Evolutionary conservation across 2,888 invertebrate species (phyloP), one percentile per base, ranked within the genome.

Genomic region (Phengaris alcon): DNA sequence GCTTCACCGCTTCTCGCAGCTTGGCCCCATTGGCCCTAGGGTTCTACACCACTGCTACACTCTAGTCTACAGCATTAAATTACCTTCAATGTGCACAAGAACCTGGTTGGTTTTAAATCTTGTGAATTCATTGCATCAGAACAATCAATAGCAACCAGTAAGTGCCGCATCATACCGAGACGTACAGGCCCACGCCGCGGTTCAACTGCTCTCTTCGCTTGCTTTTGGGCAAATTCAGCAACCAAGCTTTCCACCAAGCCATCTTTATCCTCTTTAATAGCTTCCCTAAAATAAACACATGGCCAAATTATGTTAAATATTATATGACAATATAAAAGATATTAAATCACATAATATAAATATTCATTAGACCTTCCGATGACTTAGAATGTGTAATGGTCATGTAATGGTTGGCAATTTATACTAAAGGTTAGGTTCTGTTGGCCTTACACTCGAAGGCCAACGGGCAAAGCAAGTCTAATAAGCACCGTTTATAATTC

Each of bases 81-180:
- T 87, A 98, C 98, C 95, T 98, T 99, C 3, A 97, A 86, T 6
- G 97, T 96, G 83, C 98, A 98, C 5, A 97, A 85, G 79, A 98
- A 95, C 79, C 99, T 93, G 5, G 97, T 98, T 0, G 99, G 99
- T 89, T 98, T 99, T 73, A 99, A 93, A 91, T 99, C 99, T 84
- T 98, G 98, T 81, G 97, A 97, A 59, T 95, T 95, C 99, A 99
- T 99, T 2, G 98, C 95, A 84, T 97, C 97, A 0, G 99, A 99
- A 86, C 97, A 97, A 88, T 99, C 99, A 4, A 99, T 90, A 44
- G 99, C 95, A 3, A 99, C 90, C 84, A 96, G 97, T 75, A 99
- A 88, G 90, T 99, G 99, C 73, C 99, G 95, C 99, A 99, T 99
- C 98, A 99, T 99, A 57, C 99, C 99, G 54, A 99, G 95, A 76